Evolutionary conservation across 1,140 invertebrate species (phyloP).

Genomic region (Drosophila erecta): DNA sequence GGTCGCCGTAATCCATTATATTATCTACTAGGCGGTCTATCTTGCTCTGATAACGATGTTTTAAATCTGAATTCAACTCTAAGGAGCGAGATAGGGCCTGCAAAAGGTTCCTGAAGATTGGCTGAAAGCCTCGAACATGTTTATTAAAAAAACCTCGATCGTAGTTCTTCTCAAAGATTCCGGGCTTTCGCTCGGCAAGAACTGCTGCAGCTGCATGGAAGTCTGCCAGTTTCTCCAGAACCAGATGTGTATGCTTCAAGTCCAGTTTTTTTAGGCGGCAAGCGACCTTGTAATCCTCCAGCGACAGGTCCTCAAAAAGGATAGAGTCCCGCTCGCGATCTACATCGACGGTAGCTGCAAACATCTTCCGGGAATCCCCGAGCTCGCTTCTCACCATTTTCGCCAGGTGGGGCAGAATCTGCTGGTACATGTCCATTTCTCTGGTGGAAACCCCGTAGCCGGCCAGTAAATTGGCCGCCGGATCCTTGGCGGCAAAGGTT

Average conservation of each 20-base stretch:
- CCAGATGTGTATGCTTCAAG: constrained; percentile 84
- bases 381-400: constrained; percentile 44
- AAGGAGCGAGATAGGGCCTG: constrained; percentile 42
- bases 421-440: constrained; percentile 73
- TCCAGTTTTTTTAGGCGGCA: constrained; percentile 85
- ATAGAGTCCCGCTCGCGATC: constrained; percentile 59
- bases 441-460: constrained; percentile 57
- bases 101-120: constrained; percentile 37
- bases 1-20: constrained; percentile 48
- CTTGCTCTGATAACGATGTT: constrained; percentile 53
- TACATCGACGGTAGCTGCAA: constrained; percentile 66
- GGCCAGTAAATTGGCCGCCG: constrained; percentile 38
- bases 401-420: constrained; percentile 57
- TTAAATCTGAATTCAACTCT: constrained; percentile 30
- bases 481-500: constrained; percentile 52
- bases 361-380: constrained; percentile 59
- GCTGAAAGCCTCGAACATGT: constrained; percentile 45
- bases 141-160: constrained; percentile 67
- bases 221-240: constrained; percentile 85
- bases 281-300: constrained; percentile 85
- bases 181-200: constrained; percentile 40
- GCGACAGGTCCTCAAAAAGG: constrained; percentile 81
- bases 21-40: constrained; percentile 36
- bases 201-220: constrained; percentile 85
- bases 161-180: constrained; percentile 53